A percentile compares a stretch with the other conserved stretches of the same genome.
These are phyloP conservation scores for Hartigia nigra DNA, from an alignment of 2,888 invertebrate species.

Conservation along the genomic window DNA sequence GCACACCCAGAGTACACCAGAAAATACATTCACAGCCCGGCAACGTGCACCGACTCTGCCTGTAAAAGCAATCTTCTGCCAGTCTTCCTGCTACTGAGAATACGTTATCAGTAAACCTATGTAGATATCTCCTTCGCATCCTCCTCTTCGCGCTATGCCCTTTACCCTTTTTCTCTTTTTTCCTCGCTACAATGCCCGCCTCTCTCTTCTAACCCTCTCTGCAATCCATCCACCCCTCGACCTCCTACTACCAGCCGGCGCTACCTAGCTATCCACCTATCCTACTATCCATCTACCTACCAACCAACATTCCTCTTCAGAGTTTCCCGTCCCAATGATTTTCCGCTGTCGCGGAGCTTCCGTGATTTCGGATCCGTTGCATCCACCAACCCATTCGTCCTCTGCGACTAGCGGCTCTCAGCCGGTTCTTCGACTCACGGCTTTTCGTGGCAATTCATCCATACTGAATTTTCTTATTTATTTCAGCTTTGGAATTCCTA, in stretches of 20 bases:
- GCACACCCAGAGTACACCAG: constrained; percentile 20
- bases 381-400: neutral
- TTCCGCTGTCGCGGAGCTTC: neutral
- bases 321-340: neutral
- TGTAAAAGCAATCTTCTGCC: constrained; percentile 61
- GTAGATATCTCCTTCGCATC: constrained; percentile 5
- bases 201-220: neutral
- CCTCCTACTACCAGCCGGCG: too few species aligned
- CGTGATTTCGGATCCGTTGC: neutral
- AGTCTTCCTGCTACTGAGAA: constrained; percentile 53
- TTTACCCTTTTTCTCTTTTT: constrained; percentile 18
- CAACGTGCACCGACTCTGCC: constrained; percentile 35
- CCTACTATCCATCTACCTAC: neutral
- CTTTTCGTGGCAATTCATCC: neutral
- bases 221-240: too few species aligned
- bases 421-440: neutral
- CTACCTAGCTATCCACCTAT: neutral
- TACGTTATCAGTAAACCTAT: constrained; percentile 52
- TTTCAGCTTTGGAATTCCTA: neutral
- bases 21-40: constrained; percentile 46
- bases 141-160: neutral
- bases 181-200: neutral
- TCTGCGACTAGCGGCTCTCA: neutral
- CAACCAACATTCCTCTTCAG: neutral
- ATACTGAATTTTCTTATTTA: neutral